Conservation (phyloP, 2,888 invertebrate genomes). For the Andrena chrysosceles region DNA sequence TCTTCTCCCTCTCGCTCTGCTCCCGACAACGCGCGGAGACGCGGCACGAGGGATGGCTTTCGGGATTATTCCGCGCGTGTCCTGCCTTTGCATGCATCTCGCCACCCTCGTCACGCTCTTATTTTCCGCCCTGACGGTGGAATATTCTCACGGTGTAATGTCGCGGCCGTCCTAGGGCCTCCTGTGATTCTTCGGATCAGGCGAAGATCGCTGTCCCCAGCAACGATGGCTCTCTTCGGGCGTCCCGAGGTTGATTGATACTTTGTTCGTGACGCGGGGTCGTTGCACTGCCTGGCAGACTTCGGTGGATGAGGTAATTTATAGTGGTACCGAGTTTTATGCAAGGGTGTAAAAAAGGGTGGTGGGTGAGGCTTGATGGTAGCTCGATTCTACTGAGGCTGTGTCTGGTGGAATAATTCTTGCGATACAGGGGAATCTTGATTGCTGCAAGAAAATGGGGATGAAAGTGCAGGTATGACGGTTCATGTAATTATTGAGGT, state of each 20-base stretch:
- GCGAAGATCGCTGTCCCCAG: background rate
- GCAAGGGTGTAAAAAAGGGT: too few relatives aligned
- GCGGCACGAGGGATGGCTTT: conserved; percentile 51
- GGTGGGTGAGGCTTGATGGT: too few relatives aligned
- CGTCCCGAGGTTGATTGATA: conserved; percentile 23
- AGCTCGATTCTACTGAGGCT: too few relatives aligned
- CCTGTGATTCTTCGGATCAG: conserved; percentile 33
- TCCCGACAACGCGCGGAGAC: conserved; percentile 22
- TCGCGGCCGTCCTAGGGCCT: background rate
- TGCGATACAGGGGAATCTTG: too few relatives aligned
- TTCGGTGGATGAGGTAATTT: background rate
- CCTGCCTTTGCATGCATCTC: conserved; percentile 37
- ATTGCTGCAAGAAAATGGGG: too few relatives aligned
- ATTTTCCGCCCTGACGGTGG: conserved; percentile 31
- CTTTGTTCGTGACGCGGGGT: background rate
- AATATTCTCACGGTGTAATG: conserved; percentile 29
- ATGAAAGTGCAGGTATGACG: too few relatives aligned
- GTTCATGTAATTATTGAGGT: conserved; percentile 1
- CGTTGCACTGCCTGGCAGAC: background rate
- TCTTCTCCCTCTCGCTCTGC: conserved; percentile 6
- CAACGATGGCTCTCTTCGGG: background rate
- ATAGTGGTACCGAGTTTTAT: too few relatives aligned
- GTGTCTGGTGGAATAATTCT: too few relatives aligned
- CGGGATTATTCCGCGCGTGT: conserved; percentile 58
- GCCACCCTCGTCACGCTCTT: conserved; percentile 8